Percentiles rank a stretch among this genome's conserved stretches.
phyloP scores from a whole-genome alignment of 2,888 invertebrate species.

The Rhaphigaster nebulosa region DNA sequence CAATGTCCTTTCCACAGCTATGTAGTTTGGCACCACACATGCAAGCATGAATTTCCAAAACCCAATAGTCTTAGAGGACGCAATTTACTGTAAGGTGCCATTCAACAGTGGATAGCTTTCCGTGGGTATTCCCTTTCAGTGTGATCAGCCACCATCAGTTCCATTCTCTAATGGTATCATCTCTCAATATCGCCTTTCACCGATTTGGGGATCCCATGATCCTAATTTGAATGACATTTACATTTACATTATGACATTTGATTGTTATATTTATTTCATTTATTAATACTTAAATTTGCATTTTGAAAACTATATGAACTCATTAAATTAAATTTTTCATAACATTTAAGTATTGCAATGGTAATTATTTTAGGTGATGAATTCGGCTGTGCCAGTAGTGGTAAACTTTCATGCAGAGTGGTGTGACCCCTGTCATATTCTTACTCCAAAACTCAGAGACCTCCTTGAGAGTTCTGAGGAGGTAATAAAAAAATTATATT shows the following conservation, averaged over 20 bases:
- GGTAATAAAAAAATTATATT: background rate
- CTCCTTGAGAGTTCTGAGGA: conserved; percentile 80
- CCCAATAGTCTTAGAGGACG: too few species aligned
- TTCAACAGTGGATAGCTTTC: too few species aligned
- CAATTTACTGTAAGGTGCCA: too few species aligned
- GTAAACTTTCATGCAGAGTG: conserved; percentile 93
- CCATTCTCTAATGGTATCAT: too few species aligned
- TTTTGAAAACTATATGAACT: background rate
- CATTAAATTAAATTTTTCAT: conserved; percentile 29
- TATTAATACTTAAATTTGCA: background rate
- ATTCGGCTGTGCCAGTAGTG: conserved; percentile 87
- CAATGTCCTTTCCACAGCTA: too few species aligned
- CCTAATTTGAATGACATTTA: background rate
- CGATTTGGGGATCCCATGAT: background rate
- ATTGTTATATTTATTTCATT: background rate
- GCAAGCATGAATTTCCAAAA: too few species aligned
- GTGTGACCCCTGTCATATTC: conserved; percentile 91
- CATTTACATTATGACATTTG: background rate
- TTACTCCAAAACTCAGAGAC: conserved; percentile 86
- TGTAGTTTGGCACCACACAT: too few species aligned
- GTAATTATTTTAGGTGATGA: conserved; percentile 76
- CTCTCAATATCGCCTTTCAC: background rate
- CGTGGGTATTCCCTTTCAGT: too few species aligned
- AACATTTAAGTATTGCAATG: conserved; percentile 57
- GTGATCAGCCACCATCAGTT: too few species aligned